These are phyloP conservation scores for Leucophenga varia DNA, from an alignment of 1,140 invertebrate species.

Conservation along the genomic window DNA sequence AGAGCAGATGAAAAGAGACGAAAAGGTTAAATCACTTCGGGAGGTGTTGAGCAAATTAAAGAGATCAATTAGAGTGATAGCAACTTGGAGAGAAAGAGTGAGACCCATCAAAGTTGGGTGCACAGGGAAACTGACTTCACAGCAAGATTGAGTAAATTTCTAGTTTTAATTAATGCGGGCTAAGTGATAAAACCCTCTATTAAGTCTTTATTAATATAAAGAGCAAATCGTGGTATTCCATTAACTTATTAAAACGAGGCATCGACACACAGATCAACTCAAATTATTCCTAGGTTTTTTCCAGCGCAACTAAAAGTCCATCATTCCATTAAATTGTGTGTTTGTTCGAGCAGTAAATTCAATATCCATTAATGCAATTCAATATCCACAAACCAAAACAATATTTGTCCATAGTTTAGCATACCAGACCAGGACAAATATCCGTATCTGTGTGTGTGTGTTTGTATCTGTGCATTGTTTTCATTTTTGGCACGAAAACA, in stretches of 20 bases:
- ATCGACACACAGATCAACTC: too few species aligned
- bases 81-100: not conserved
- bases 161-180: too few species aligned
- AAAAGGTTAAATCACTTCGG: slow-evolving; percentile 24
- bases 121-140: too few species aligned
- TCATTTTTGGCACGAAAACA: slow-evolving; percentile 34
- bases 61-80: slow-evolving; percentile 23
- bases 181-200: not conserved
- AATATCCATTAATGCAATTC: slow-evolving; percentile 29
- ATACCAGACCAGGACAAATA: too few species aligned
- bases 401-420: slow-evolving; percentile 33
- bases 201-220: not conserved
- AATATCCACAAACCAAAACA: slow-evolving; percentile 28
- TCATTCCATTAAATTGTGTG: not conserved
- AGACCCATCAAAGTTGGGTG: too few species aligned
- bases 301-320: too few species aligned
- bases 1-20: slow-evolving; percentile 1
- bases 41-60: slow-evolving; percentile 44
- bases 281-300: too few species aligned
- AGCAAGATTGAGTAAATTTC: too few species aligned
- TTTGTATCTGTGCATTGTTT: slow-evolving; percentile 26
- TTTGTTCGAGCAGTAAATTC: slow-evolving; percentile 10
- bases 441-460: slow-evolving; percentile 8
- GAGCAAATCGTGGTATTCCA: slow-evolving; percentile 2
- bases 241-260: not conserved